Base-by-base conservation (phyloP, 2,888 invertebrate species). In the Sympetrum striolatum region DNA sequence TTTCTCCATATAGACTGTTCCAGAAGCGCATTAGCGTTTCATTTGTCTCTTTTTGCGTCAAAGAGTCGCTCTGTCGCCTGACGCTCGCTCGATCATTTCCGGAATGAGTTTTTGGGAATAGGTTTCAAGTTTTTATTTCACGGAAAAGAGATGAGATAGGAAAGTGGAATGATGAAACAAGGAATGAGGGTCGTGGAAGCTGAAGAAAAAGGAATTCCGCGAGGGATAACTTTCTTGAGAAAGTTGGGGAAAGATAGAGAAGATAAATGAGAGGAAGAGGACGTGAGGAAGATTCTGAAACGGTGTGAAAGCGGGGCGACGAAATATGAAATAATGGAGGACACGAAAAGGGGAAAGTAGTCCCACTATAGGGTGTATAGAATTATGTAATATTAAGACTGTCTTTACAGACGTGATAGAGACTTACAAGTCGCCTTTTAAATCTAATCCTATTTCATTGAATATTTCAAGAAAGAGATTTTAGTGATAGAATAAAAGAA, bases 71-170 rank as follows among this genome's bases (percentile, higher is more conserved):
- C 53, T 48, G 64, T 64, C 53, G 15, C 53, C 4, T 53, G 82
- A 58, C 58, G 82, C 58, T 53, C 81, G 81, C 81, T 82, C 58
- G 25, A 82, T 82, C 82, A 82, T 58, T 44, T 58, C 82, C 58
- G 25, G 31, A 73, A 73, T 73, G 31, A 73, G 73, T 73, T 73
- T 73, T 73, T 31, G 22, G 31, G 35, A 25, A 25, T 82, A 14
- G 12, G 18, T 82, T 82, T 73, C 12, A 73, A 25, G 73, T 25
- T 25, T 25, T 73, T 53, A 18, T 53, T 53, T 53, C 14, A 73
- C 73, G 73, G 8, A 25, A 31, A 73, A 31, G 73, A 31, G 73
- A 31, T 25, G 31, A 12, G 5, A 31, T 31, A 12, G 31, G 14
- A 73, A 14, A 25, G 73, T 6, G 25, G 73, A 14, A 0, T 25